phyloP scores from a whole-genome alignment of 2,113 vertebrate genomes.

The Mus spicilegus region DNA sequence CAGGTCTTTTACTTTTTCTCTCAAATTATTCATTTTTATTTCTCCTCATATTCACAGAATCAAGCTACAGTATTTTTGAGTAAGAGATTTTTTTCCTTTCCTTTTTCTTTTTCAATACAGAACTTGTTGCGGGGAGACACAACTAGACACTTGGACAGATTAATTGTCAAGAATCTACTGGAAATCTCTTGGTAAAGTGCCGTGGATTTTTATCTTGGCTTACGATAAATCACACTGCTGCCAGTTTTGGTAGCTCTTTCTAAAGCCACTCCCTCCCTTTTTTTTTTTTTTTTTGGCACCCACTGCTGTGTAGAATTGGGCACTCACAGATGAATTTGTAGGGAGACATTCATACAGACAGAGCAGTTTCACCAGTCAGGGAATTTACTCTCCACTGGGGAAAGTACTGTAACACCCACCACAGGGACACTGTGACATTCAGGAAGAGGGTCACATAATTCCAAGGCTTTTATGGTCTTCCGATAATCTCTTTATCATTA shows the following conservation, averaged over 20 bases:
- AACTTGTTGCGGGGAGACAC: not conserved
- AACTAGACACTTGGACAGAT: not conserved
- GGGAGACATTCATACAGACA: accelerated
- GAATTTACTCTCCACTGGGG: not conserved
- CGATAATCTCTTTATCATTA: not conserved
- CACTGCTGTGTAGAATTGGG: not conserved
- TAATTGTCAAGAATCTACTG: not conserved
- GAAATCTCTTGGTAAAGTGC: conserved; percentile 10
- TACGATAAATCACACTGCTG: not conserved
- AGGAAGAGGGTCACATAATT: not conserved
- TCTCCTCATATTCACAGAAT: not conserved
- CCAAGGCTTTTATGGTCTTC: not conserved
- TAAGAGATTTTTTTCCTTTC: not conserved
- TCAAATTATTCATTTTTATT: conserved; percentile 32
- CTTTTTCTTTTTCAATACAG: not conserved
- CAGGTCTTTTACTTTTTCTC: not conserved
- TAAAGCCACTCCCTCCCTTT: not conserved
- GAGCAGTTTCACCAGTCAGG: not conserved
- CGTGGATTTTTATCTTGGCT: not conserved
- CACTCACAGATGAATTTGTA: accelerated
- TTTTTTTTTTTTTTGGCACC: not conserved
- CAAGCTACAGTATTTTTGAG: not conserved
- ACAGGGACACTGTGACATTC: not conserved
- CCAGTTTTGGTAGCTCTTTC: not conserved
- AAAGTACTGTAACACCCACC: not conserved